These are phyloP conservation scores for Caenorhabditis afra DNA, from an alignment of 2,888 invertebrate genomes.

Conservation along the genomic window DNA sequence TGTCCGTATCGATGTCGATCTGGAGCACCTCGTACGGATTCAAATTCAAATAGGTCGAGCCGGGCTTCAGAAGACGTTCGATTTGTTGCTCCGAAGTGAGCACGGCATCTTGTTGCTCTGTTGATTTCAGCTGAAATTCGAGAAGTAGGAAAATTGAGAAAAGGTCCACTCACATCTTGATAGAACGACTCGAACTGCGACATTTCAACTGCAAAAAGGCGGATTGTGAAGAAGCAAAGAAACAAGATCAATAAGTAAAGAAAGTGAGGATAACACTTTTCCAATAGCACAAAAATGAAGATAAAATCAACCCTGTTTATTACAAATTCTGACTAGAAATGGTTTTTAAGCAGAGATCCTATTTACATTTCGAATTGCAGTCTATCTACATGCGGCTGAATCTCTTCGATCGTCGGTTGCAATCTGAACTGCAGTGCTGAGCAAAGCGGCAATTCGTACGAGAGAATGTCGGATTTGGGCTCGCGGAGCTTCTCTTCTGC, in stretches of 20 bases:
- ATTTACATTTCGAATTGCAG: constrained; percentile 54
- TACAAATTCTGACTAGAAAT: constrained; percentile 37
- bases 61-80: constrained; percentile 93
- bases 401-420: constrained; percentile 53
- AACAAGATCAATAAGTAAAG: neutral
- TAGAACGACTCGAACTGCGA: constrained; percentile 77
- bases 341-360: neutral
- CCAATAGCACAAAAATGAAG: neutral
- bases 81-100: constrained; percentile 97
- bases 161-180: constrained; percentile 73
- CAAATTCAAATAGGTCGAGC: constrained; percentile 97
- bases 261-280: neutral
- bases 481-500: constrained; percentile 62
- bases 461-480: constrained; percentile 56
- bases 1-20: constrained; percentile 88
- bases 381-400: constrained; percentile 63
- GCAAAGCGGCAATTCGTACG: constrained; percentile 68
- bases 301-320: constrained; percentile 14
- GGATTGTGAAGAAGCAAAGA: neutral
- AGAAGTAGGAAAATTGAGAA: neutral
- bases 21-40: constrained; percentile 87
- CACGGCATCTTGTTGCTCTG: constrained; percentile 96
- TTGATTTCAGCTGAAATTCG: constrained; percentile 92
- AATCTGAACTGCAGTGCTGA: constrained; percentile 65
- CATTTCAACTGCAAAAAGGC: constrained; percentile 14